Base-by-base conservation (phyloP, 2,888 invertebrate genomes). In the Sclerodermus sp. region DNA sequence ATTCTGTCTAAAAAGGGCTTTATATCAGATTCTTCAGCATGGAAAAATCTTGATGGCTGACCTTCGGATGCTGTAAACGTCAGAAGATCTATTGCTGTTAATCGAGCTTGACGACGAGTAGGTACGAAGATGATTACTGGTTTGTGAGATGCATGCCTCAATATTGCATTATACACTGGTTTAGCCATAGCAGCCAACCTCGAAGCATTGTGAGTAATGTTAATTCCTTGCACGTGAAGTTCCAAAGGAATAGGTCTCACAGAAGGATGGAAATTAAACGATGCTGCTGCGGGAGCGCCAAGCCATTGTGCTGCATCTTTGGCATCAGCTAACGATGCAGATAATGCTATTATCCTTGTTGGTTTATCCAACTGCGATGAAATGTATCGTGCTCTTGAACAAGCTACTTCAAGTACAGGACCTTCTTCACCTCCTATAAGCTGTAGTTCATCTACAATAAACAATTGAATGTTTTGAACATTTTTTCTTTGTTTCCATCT, bases 401-500 rank as follows among this genome's bases (percentile, higher is more conserved):
- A 98, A 65, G 86, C 98, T 62, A 92, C 87, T 77, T 99, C 99
- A 42, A 99, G 81, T 0, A 97, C 92, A 0, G 98, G 97, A 0
- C 94, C 93, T 64, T 93, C 93, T 66, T 91, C 91, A 0, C 93
- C 93, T 0, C 93, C 93, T 45, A 93, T 83, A 53, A 94, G 80
- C 70, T 99, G 97, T 17, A 99, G 81, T 64, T 99, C 98, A 73
- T 99, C 99, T 14, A 95, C 94, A 53, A 99, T 93, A 77, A 99
- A 96, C 13, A 99, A 82, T 53, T 95, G 92, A 8, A 99, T 89
- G 70, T 94, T 96, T 72, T 98, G 98, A 0, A 99, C 97, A 75
- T 96, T 96, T 79, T 98, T 98, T 30, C 99, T 85, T 70, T 99
- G 98, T 70, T 99, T 99, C 99, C 99, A 99, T 57, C 99, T 84